Evolutionary conservation across 64 coral and sea anemone species (phyloP).

Genomic region (Montipora sp.): DNA sequence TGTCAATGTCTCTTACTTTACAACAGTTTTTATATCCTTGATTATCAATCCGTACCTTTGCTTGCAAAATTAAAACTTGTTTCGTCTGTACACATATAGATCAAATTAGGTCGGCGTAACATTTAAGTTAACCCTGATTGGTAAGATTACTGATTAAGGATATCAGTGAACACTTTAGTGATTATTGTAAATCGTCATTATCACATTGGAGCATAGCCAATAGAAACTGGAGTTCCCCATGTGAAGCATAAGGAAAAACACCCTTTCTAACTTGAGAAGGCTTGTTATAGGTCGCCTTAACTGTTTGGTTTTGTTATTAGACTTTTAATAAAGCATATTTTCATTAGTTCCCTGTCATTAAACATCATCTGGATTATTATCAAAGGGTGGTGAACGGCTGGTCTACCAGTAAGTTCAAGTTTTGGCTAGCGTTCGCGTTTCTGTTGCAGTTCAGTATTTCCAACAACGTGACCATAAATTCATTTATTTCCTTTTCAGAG

Average conservation of each 20-base stretch:
- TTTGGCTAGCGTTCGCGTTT: not conserved
- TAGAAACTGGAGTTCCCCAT: not conserved
- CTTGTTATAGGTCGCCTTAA: not conserved
- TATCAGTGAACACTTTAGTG: not conserved
- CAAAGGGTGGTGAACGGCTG: not conserved
- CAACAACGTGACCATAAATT: not conserved
- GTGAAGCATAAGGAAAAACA: not conserved
- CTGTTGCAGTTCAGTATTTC: constrained; percentile 5
- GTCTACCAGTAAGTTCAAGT: no score
- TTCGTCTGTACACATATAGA: not conserved
- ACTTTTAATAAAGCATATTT: not conserved
- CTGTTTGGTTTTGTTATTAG: not conserved
- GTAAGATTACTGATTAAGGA: not conserved
- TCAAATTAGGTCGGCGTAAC: not conserved
- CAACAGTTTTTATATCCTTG: constrained; percentile 8
- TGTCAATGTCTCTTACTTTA: constrained; percentile 11
- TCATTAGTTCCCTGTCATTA: no score
- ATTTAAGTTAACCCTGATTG: not conserved
- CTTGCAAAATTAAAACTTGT: constrained; percentile 1
- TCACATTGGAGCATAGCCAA: not conserved
- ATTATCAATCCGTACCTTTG: not conserved
- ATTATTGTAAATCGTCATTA: not conserved
- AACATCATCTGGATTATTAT: not conserved
- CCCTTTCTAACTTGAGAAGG: constrained; percentile 17
- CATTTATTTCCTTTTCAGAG: not conserved